A percentile compares a stretch with the other conserved stretches of the same genome.
Conservation (phyloP, 2,888 invertebrate species). For the Scaeva pyrastri region DNA sequence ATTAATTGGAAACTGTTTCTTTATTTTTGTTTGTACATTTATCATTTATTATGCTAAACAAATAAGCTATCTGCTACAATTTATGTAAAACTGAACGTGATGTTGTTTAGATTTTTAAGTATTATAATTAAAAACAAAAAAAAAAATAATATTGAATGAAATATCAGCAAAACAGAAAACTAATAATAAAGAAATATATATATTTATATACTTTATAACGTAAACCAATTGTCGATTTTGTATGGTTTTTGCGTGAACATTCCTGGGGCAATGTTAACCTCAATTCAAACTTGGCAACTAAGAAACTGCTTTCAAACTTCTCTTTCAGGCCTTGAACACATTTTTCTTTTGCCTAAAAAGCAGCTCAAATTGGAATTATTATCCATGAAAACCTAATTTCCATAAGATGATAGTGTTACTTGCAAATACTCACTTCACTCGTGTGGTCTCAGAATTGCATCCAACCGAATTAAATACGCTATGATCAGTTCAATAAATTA, state of each 20-base stretch:
- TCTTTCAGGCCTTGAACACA: no score
- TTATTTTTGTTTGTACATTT: constrained; percentile 50
- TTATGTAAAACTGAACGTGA: constrained; percentile 66
- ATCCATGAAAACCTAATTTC: no score
- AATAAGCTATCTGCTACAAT: constrained; percentile 29
- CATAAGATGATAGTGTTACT: no score
- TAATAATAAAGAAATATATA: constrained; percentile 65
- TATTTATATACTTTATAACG: constrained; percentile 73
- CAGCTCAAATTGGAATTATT: no score
- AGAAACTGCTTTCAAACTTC: no score
- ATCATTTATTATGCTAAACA: constrained; percentile 28
- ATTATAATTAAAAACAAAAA: constrained; percentile 56
- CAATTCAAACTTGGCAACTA: no score
- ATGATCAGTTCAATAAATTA: constrained; percentile 19
- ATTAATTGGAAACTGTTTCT: not conserved
- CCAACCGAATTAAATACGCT: no score
- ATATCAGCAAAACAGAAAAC: constrained; percentile 45
- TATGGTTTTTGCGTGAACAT: constrained; percentile 1
- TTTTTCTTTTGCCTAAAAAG: no score
- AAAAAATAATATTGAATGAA: constrained; percentile 37
- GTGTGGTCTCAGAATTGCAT: no score
- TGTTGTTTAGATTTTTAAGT: constrained; percentile 72
- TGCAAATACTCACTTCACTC: no score
- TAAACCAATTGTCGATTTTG: constrained; percentile 33
- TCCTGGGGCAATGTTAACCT: no score